Evolutionary conservation across 1,140 invertebrate genomes (phyloP).

Genomic region (Capitella teleta): DNA sequence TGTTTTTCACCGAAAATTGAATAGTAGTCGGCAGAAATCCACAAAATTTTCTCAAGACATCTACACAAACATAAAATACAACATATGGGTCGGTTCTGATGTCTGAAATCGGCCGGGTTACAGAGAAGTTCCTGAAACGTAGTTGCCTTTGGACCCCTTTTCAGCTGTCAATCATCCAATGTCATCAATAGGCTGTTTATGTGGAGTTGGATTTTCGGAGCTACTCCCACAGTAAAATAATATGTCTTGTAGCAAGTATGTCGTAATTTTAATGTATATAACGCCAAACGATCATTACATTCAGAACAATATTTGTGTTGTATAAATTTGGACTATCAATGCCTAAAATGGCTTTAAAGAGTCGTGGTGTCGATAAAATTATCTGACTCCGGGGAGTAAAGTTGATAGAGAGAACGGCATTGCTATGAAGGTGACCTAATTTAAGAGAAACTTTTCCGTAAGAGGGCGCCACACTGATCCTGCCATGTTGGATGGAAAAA

Average conservation of each 20-base stretch:
- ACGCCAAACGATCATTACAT: not conserved
- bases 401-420: too few relatives aligned
- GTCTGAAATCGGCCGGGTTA: not conserved
- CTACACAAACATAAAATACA: not conserved
- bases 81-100: not conserved
- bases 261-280: not conserved
- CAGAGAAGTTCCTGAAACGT: not conserved
- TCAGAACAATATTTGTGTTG: not conserved
- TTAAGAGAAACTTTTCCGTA: too few relatives aligned
- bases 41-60: not conserved
- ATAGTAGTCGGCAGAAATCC: not conserved
- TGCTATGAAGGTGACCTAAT: too few relatives aligned
- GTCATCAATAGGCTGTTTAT: conserved; percentile 5
- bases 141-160: conserved; percentile 2
- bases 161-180: conserved; percentile 2
- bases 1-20: not conserved
- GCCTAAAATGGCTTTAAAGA: too few relatives aligned
- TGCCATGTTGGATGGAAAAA: too few relatives aligned
- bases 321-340: not conserved
- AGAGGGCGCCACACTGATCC: too few relatives aligned
- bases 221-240: not conserved
- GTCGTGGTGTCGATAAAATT: too few relatives aligned
- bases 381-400: too few relatives aligned
- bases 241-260: not conserved
- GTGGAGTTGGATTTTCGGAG: not conserved